A percentile compares a stretch with the other conserved stretches of the same genome.
Conservation (phyloP, 2,888 invertebrate genomes). For the Plebejus melissa region DNA sequence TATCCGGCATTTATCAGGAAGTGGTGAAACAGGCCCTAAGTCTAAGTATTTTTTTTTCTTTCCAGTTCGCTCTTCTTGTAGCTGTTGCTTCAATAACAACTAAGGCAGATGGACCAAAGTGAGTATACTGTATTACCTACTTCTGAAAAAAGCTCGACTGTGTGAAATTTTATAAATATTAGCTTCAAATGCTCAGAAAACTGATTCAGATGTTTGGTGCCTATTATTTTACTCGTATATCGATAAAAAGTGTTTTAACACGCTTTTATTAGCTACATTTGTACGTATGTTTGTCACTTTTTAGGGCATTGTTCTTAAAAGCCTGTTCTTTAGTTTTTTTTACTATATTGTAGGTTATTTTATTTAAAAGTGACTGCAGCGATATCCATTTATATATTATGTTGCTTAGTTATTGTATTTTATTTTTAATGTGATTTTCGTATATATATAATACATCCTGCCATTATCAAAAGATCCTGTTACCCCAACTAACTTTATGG, state of each 20-base stretch:
- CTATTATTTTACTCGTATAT: no score
- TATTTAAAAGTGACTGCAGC: background rate
- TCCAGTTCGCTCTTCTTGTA: slow-evolving; percentile 74
- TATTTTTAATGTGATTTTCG: background rate
- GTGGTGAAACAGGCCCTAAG: background rate
- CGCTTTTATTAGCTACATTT: no score
- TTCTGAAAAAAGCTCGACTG: background rate
- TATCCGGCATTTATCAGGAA: no score
- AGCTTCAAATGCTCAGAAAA: no score
- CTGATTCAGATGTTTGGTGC: no score
- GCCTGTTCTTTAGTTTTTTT: no score
- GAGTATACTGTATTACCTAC: slow-evolving; percentile 44
- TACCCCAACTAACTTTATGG: background rate
- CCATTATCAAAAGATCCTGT: background rate
- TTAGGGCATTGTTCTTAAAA: no score
- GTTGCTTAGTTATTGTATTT: background rate
- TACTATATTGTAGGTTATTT: no score
- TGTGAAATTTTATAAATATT: no score
- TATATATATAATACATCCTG: background rate
- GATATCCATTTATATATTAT: background rate
- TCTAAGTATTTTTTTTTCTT: slow-evolving; percentile 41
- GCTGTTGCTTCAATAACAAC: slow-evolving; percentile 60
- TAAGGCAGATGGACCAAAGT: slow-evolving; percentile 70
- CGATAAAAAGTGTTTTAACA: no score
- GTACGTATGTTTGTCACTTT: no score